phyloP scores from a whole-genome alignment of 1,140 invertebrate genomes.

The Bemisia tabaci region DNA sequence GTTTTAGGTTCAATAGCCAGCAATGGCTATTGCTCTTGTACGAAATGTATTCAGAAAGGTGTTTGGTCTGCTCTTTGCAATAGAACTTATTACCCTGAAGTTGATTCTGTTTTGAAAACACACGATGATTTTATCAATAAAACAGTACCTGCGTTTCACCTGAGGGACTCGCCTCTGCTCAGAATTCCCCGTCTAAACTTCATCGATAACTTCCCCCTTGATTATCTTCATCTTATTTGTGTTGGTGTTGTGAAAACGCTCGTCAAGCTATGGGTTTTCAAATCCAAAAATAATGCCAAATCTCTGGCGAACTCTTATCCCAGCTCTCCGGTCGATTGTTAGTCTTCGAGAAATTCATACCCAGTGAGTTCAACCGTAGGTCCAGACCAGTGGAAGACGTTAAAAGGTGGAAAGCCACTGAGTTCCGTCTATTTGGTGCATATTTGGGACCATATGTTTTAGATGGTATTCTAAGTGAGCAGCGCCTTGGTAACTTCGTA shows the following conservation, averaged over 20 bases:
- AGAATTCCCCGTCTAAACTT: not conserved
- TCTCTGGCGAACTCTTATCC: not conserved
- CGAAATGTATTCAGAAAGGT: not conserved
- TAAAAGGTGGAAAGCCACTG: not conserved
- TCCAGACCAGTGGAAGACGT: not conserved
- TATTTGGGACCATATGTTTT: not conserved
- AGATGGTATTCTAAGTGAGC: not conserved
- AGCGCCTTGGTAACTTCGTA: not conserved
- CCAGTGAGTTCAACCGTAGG: not conserved
- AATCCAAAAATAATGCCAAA: not conserved
- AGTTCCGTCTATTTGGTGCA: not conserved
- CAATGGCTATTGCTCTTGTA: not conserved
- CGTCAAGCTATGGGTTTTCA: not conserved
- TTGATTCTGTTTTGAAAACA: not conserved
- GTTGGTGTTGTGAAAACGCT: not conserved
- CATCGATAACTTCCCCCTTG: not conserved
- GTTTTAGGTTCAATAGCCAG: not conserved
- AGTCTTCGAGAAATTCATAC: not conserved
- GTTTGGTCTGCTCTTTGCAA: too few relatives aligned
- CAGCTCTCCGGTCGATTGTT: not conserved
- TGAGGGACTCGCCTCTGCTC: not conserved
- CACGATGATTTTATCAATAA: not conserved
- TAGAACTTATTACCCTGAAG: not conserved
- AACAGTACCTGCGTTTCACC: not conserved
- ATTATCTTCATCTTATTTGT: not conserved